Evolutionary conservation across 2,797 vertebrate species (phyloP).

Genomic region (Ctenopoma multispine): DNA sequence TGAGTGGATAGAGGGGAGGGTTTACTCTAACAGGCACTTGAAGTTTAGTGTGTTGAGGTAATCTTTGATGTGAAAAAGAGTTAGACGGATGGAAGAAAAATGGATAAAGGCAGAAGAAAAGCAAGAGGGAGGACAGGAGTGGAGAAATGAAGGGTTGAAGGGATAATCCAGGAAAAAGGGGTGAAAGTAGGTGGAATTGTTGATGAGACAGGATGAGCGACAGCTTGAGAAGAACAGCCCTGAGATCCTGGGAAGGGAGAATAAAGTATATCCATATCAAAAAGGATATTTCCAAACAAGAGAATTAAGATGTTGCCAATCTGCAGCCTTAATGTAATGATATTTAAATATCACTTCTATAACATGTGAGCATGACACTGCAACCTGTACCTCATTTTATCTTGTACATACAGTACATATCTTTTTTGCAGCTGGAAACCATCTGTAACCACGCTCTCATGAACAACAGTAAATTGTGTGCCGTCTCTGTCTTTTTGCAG

Average conservation of each 20-base stretch:
- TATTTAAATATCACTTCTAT: conserved; percentile 3
- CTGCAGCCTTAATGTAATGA: conserved; percentile 3
- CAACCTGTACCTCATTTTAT: conserved; percentile 19
- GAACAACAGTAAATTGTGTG: neutral
- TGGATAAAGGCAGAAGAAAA: conserved; percentile 16
- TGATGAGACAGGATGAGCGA: conserved; percentile 4
- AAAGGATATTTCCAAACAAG: neutral
- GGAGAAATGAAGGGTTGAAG: conserved; percentile 24
- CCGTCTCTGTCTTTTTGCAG: conserved; percentile 78
- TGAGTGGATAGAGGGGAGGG: conserved; percentile 74
- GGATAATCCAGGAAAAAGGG: conserved; percentile 15
- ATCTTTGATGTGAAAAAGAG: conserved; percentile 41
- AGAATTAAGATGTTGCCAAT: neutral
- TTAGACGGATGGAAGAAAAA: conserved; percentile 9
- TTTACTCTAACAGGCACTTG: conserved; percentile 16
- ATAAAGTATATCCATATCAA: too few species aligned
- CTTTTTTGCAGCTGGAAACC: conserved; percentile 21
- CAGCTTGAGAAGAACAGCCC: neutral
- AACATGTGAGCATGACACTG: neutral
- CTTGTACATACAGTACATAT: neutral
- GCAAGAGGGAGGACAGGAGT: conserved; percentile 1
- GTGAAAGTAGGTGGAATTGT: conserved; percentile 17
- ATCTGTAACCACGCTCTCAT: neutral
- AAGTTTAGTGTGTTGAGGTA: conserved; percentile 12
- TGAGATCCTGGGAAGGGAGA: neutral